Percentiles rank a stretch among this genome's conserved stretches.
Conservation (phyloP, 1,140 invertebrate genomes). For the Drosophila asahinai region DNA sequence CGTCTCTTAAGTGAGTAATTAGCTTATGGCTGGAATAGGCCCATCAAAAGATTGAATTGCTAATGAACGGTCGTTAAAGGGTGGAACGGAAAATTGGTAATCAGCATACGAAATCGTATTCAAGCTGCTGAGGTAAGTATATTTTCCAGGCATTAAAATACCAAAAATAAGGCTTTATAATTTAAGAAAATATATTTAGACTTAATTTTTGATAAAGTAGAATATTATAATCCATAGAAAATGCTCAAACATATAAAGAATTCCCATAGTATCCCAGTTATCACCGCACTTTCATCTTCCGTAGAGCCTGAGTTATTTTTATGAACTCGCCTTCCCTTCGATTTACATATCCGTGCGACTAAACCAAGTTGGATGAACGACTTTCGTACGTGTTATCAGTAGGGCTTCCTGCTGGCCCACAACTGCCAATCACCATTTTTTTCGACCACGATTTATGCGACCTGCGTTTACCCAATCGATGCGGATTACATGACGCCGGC, state of each 20-base stretch:
- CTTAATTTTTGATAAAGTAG: not conserved
- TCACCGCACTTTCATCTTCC: conserved; percentile 5
- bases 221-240: not conserved
- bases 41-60: conserved; percentile 7
- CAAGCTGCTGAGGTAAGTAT: too few species aligned
- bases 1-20: not conserved
- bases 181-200: too few species aligned
- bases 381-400: conserved; percentile 37
- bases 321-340: not conserved
- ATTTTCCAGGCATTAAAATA: not conserved
- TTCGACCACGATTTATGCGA: conserved; percentile 64
- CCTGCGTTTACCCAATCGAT: conserved; percentile 69
- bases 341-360: conserved; percentile 31
- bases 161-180: not conserved
- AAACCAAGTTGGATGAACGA: conserved; percentile 11
- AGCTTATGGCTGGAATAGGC: not conserved
- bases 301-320: conserved; percentile 1
- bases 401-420: conserved; percentile 70
- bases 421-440: conserved; percentile 66
- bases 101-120: not conserved
- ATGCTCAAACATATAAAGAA: not conserved
- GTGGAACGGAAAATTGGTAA: not conserved
- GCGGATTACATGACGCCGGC: conserved; percentile 50
- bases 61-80: conserved; percentile 4
- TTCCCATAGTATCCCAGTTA: not conserved